Base-by-base conservation (phyloP, 2,888 invertebrate species). In the Adineta ricciae region DNA sequence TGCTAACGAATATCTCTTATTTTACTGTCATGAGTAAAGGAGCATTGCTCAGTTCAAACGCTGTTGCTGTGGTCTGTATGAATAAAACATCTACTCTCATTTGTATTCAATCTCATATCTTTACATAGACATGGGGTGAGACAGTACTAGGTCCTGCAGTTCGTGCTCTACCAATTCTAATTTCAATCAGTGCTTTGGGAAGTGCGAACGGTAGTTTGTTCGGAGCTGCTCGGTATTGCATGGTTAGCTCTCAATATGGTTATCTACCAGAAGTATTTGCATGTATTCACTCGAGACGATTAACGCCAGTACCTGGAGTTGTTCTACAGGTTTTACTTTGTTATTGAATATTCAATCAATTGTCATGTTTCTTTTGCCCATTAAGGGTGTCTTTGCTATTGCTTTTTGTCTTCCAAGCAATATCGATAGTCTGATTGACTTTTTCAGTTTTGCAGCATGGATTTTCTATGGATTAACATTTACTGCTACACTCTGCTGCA, bases 1-100 rank as follows among this genome's bases (percentile, higher is more conserved):
- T 95, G 86, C 90, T 96, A 88, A 95, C 95, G 2, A 97, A 97
- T 91, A 92, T 96, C 87, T 95, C 96, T 73, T 97, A 97, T 91
- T 96, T 96, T 90, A 94, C 94, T 0, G 95, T 96, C 36, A 93
- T 97, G 32, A 92, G 94, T 14, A 94, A 94, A 85, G 91, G 92
- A 52, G 96, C 96, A 91, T 94, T 96, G 92, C 91, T 94, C 87
- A 92, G 93, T 49, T 95, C 95, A 8, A 92, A 94, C 86, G 96
- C 96, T 27, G 95, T 96, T 0, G 96, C 96, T 83, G 94, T 94
- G 90, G 83, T 83, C 46, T 24, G 36, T 54, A 78, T 19, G 5
- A 41, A 21, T 38, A 41, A 73, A 36, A 16, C 32, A 73, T 4
- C 19, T 9, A 2, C 2, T 73, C 1, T 38, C 24, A 0, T 41